phyloP scores from a whole-genome alignment of 2,888 invertebrate species.

The Megamerina dolium region DNA sequence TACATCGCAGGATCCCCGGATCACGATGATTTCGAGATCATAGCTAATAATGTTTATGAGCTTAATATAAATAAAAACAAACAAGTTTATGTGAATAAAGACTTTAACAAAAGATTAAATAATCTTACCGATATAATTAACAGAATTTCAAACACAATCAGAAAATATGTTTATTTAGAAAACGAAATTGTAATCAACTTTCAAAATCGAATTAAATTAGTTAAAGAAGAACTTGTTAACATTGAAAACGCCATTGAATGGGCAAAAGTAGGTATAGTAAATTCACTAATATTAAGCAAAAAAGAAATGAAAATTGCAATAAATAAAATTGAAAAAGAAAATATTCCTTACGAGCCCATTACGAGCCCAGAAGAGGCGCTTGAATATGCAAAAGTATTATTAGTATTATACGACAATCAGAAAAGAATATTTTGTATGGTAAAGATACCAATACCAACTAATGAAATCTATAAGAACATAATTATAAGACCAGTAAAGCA shows the following conservation, averaged over 20 bases:
- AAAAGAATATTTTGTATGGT: background rate
- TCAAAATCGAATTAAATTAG: slow-evolving; percentile 11
- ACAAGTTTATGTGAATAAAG: slow-evolving; percentile 10
- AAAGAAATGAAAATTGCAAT: background rate
- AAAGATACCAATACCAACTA: background rate
- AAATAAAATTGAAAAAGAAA: background rate
- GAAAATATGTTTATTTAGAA: too few species aligned
- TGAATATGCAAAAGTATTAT: background rate
- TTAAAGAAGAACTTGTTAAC: background rate
- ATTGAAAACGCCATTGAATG: background rate
- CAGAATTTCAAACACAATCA: too few species aligned
- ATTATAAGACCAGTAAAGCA: too few species aligned
- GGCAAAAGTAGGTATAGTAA: too few species aligned
- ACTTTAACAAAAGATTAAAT: slow-evolving; percentile 9
- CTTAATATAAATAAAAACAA: slow-evolving; percentile 12
- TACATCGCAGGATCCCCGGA: too few species aligned
- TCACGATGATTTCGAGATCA: too few species aligned
- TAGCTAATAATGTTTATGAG: slow-evolving; percentile 4
- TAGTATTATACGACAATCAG: background rate
- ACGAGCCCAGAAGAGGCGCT: background rate
- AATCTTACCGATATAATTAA: slow-evolving; percentile 3
- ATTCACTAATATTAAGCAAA: too few species aligned
- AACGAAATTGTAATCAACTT: slow-evolving; percentile 9
- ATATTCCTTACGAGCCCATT: background rate
- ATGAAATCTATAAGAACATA: too few species aligned